Base-by-base conservation (phyloP, 2,113 vertebrate species). In the Pseudopipra pipra region DNA sequence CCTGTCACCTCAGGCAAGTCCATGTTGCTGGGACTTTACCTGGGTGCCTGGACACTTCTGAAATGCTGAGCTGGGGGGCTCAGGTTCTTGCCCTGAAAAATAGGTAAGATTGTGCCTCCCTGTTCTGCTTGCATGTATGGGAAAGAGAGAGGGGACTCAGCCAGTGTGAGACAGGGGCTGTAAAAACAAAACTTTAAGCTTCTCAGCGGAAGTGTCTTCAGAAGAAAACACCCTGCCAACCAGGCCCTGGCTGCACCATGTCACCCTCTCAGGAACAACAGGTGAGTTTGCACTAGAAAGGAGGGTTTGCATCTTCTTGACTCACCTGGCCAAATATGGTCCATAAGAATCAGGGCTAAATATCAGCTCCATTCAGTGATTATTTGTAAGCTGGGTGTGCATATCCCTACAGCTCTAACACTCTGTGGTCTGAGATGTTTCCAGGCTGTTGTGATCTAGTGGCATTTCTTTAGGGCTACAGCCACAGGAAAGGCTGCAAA, bases 331-430 rank as follows among this genome's bases (percentile, higher is more conserved):
- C 14, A 75, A 74, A 74, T 52, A 46, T 19, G 23, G 61, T 16
- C 25, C 19, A 4, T 43, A 18, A 65, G 25, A 87, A n/a, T 9
- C 31, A 25, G 16, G 20, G 30, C 16, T 56, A 65, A 87, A 71
- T 4, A 1, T 3, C 10, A 63, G 33, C 5, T 30, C 13, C 23
- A 25, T 28, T 76, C 52, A 28, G 14, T 0, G 1, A 18, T 41
- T 46, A 66, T n/a, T 43, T 86, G 7, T 39, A 37, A 54, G 16
- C 23, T 79, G 55, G 12, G 25, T 55, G 27, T 51, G 8, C 25
- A 4, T 83, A n/a, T 46, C 46, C 28, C 41, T 61, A 21, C 33
- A 71, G 41, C 46, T 41, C 7, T 61, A 61, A 44, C 28, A 24
- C 30, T n/a, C 17, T 28, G 19, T 39, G n/a, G 28, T 18, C 35